A percentile compares a stretch with the other conserved stretches of the same genome.
Evolutionary conservation across 2,113 vertebrate genomes (phyloP).

Genomic region (Misgurnus anguillicaudatus): DNA sequence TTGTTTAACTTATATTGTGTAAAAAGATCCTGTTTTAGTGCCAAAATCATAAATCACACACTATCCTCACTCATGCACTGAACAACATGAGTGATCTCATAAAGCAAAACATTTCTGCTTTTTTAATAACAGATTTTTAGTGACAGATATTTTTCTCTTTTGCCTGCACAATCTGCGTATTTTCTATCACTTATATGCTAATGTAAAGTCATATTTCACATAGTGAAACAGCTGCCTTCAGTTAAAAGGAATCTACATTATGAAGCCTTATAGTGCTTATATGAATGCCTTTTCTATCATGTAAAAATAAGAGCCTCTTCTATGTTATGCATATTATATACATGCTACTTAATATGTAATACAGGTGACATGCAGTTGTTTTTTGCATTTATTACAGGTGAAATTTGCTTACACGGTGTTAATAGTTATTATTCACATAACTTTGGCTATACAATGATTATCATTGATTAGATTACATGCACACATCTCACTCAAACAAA

Average conservation of each 20-base stretch:
- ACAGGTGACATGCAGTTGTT: slow-evolving; percentile 8
- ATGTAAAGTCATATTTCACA: slow-evolving; percentile 21
- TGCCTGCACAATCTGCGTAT: slow-evolving; percentile 22
- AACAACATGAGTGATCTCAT: background rate
- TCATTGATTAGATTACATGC: slow-evolving; percentile 16
- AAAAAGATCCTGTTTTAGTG: slow-evolving; percentile 13
- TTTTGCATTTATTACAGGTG: background rate
- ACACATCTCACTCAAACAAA: slow-evolving; percentile 8
- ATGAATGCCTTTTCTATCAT: slow-evolving; percentile 37
- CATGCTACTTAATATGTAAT: background rate
- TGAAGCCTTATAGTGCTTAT: slow-evolving; percentile 37
- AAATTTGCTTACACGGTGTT: slow-evolving; percentile 10
- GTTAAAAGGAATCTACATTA: slow-evolving; percentile 27
- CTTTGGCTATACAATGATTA: background rate
- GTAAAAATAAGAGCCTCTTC: slow-evolving; percentile 16
- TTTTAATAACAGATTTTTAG: slow-evolving; percentile 27
- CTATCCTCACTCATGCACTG: slow-evolving; percentile 11
- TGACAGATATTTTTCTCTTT: slow-evolving; percentile 39
- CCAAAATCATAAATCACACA: slow-evolving; percentile 24
- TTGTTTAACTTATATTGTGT: background rate
- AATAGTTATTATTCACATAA: slow-evolving; percentile 26
- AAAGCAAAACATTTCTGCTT: slow-evolving; percentile 32
- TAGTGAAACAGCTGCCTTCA: slow-evolving; percentile 35
- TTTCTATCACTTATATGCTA: slow-evolving; percentile 24
- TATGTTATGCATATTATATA: slow-evolving; percentile 14